phyloP scores from a whole-genome alignment of 2,797 vertebrate species.

The Australoheros facetus region DNA sequence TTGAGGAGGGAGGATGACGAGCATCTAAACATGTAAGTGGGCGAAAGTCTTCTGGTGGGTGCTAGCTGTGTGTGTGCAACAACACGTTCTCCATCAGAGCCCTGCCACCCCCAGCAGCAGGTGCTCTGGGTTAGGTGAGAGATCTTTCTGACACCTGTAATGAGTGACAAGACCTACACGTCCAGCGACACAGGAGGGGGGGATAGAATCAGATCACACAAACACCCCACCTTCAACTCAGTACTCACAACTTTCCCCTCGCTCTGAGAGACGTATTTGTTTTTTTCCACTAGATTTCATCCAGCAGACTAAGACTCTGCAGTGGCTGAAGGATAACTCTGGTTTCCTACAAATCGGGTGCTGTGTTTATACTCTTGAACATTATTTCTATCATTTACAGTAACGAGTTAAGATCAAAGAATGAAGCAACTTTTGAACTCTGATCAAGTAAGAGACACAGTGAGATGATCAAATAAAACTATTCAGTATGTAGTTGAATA shows the following conservation, averaged over 20 bases:
- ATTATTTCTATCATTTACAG: neutral
- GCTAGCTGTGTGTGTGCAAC: constrained; percentile 5
- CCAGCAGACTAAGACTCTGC: neutral
- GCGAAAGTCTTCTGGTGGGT: constrained; percentile 10
- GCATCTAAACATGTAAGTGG: constrained; percentile 5
- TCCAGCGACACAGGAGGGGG: constrained; percentile 19
- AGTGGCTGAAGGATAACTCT: neutral
- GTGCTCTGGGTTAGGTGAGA: constrained; percentile 58
- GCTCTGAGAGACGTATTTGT: neutral
- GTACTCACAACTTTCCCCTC: neutral
- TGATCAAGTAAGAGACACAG: neutral
- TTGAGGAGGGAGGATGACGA: neutral
- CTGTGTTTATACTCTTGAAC: neutral
- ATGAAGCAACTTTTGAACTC: neutral
- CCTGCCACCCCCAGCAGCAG: constrained; percentile 38
- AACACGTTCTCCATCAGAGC: constrained; percentile 29
- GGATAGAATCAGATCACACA: neutral
- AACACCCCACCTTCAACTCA: neutral
- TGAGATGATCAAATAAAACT: neutral
- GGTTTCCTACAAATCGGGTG: neutral
- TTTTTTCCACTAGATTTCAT: neutral
- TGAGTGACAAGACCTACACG: constrained; percentile 56
- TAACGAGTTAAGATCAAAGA: neutral
- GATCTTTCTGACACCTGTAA: constrained; percentile 57
- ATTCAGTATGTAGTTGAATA: neutral